phyloP scores from a whole-genome alignment of 1,140 invertebrate species.

The Vanessa tameamea region DNA sequence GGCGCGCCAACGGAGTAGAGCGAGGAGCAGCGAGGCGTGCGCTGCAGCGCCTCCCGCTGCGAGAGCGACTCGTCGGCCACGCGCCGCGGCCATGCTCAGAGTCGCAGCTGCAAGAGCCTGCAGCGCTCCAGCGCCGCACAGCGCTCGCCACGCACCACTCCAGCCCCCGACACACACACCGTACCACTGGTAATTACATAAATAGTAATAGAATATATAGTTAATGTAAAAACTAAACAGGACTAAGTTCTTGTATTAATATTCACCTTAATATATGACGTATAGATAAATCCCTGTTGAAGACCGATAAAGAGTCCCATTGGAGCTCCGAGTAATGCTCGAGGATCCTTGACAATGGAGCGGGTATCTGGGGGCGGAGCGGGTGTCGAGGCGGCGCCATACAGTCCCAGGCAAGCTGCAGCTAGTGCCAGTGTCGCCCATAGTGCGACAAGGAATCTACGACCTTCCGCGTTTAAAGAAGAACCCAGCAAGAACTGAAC shows the following conservation, averaged over 20 bases:
- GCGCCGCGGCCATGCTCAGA: slow-evolving; percentile 85
- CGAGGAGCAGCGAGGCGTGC: slow-evolving; percentile 85
- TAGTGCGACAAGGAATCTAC: slow-evolving; percentile 62
- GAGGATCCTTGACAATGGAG: slow-evolving; percentile 75
- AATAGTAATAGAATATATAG: background rate
- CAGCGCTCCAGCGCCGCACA: slow-evolving; percentile 84
- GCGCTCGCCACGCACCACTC: slow-evolving; percentile 83
- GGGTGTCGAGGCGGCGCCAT: slow-evolving; percentile 55
- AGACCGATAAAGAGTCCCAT: slow-evolving; percentile 86
- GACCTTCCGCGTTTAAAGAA: slow-evolving; percentile 72
- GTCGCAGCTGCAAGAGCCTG: slow-evolving; percentile 86
- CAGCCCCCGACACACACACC: slow-evolving; percentile 84
- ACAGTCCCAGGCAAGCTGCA: slow-evolving; percentile 57
- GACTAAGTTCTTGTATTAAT: background rate
- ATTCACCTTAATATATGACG: slow-evolving; percentile 85
- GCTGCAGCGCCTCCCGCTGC: slow-evolving; percentile 86
- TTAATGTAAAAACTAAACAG: background rate
- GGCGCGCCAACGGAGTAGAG: slow-evolving; percentile 83
- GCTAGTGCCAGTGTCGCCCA: slow-evolving; percentile 81
- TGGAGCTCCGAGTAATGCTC: slow-evolving; percentile 83
- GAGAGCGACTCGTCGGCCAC: slow-evolving; percentile 83
- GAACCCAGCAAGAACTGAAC: slow-evolving; percentile 50
- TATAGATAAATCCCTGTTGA: slow-evolving; percentile 87
- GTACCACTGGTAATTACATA: slow-evolving; percentile 63
- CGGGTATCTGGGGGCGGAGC: slow-evolving; percentile 74